These are phyloP conservation scores for Grallaria varia DNA, from an alignment of 2,113 vertebrate genomes.

Conservation along the genomic window DNA sequence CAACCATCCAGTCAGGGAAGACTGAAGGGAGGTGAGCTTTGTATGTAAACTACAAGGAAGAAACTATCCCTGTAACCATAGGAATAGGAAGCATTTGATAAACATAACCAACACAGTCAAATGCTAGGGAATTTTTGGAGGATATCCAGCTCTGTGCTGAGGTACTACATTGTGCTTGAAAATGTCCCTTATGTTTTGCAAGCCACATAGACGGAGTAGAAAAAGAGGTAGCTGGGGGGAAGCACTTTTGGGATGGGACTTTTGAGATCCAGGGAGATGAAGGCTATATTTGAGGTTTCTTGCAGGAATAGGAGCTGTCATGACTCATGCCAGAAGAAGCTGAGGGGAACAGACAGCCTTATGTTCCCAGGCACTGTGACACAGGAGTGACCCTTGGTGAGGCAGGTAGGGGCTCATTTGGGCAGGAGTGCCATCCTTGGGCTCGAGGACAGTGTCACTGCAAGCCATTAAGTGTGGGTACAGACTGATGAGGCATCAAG, in stretches of 20 bases:
- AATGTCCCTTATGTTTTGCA: neutral
- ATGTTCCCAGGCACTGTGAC: rapidly evolving
- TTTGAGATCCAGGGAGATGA: neutral
- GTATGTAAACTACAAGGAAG: neutral
- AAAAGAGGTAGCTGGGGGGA: neutral
- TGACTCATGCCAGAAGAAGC: neutral
- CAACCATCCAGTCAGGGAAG: rapidly evolving
- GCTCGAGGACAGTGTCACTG: neutral
- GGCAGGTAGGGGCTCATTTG: neutral
- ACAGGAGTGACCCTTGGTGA: rapidly evolving
- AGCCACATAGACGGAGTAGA: neutral
- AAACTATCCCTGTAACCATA: neutral
- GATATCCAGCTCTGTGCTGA: neutral
- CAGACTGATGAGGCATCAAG: neutral
- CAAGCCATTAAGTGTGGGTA: neutral
- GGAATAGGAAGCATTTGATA: neutral
- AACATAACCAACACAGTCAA: neutral
- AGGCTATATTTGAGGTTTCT: neutral
- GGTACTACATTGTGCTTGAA: neutral
- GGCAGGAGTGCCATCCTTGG: neutral
- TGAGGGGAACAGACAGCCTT: neutral
- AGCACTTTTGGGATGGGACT: neutral
- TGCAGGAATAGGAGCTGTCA: neutral
- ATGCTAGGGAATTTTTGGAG: neutral
- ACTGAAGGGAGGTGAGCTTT: neutral